A percentile compares a stretch with the other conserved stretches of the same genome.
phyloP scores from a whole-genome alignment of 92 coral and sea anemone genomes.

The Palythoa grandiflora region DNA sequence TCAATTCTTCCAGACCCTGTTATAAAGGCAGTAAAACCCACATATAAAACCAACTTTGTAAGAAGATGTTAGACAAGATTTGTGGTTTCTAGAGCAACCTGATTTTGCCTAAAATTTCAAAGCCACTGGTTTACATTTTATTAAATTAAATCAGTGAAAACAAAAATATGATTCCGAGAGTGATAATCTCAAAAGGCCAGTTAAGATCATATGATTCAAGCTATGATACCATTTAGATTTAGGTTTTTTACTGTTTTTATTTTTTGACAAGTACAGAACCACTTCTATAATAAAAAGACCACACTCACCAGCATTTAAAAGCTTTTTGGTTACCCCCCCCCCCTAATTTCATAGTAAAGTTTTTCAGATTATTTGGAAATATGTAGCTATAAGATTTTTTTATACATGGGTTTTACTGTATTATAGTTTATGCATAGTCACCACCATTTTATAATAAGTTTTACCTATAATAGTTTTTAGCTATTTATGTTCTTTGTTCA shows the following conservation, averaged over 20 bases:
- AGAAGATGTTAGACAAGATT: background rate
- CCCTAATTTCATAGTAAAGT: background rate
- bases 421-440: background rate
- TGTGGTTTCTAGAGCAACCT: background rate
- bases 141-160: too few relatives aligned
- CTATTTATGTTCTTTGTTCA: background rate
- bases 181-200: background rate
- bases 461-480: background rate
- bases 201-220: background rate
- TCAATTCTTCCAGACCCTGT: background rate
- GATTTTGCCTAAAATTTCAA: background rate
- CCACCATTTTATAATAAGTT: background rate
- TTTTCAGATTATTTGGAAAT: background rate
- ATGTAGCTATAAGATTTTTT: background rate
- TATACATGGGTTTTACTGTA: background rate
- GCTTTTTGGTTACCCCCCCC: background rate
- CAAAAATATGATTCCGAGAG: background rate
- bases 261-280: background rate
- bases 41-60: background rate
- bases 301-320: background rate
- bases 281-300: background rate
- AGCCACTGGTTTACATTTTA: background rate
- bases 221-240: background rate
- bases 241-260: background rate
- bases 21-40: background rate